Percentiles rank a stretch among this genome's conserved stretches.
Conservation (phyloP, 2,888 invertebrate species). For the Drosophila paranaensis region DNA sequence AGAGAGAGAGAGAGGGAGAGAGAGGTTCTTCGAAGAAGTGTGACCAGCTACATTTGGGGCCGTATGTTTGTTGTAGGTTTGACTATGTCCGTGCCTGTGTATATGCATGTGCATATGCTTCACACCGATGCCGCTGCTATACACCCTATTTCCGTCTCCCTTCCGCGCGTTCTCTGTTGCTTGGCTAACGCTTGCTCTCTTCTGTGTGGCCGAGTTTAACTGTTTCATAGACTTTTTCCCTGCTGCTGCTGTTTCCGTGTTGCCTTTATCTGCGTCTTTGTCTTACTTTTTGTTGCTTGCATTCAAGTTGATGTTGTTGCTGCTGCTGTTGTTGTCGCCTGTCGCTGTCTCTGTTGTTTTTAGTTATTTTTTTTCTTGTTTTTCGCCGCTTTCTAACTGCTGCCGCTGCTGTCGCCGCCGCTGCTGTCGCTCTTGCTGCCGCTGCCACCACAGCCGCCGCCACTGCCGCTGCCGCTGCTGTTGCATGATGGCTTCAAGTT, state of each 20-base stretch:
- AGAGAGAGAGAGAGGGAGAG: background rate
- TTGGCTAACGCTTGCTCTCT: slow-evolving; percentile 17
- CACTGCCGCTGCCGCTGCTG: slow-evolving; percentile 22
- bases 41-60: slow-evolving; percentile 1
- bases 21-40: slow-evolving; percentile 2
- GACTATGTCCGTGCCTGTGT: slow-evolving; percentile 2
- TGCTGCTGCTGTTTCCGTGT: slow-evolving; percentile 32
- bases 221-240: slow-evolving; percentile 31
- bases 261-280: slow-evolving; percentile 34
- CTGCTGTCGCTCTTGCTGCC: slow-evolving; percentile 24
- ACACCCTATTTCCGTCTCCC: slow-evolving; percentile 1
- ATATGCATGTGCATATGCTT: slow-evolving; percentile 11
- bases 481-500: slow-evolving; percentile 59
- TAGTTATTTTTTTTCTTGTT: background rate
- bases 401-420: slow-evolving; percentile 35
- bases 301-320: slow-evolving; percentile 40
- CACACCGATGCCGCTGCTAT: slow-evolving; percentile 32
- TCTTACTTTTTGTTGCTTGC: slow-evolving; percentile 35
- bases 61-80: background rate
- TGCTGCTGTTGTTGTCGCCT: slow-evolving; percentile 37
- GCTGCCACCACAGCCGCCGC: slow-evolving; percentile 18
- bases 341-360: slow-evolving; percentile 31
- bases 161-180: slow-evolving; percentile 1
- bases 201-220: slow-evolving; percentile 30
- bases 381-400: slow-evolving; percentile 35